Evolutionary conservation across 2,888 invertebrate species (phyloP), one percentile per base, ranked within the genome.

Genomic region (Microplitis manilae): DNA sequence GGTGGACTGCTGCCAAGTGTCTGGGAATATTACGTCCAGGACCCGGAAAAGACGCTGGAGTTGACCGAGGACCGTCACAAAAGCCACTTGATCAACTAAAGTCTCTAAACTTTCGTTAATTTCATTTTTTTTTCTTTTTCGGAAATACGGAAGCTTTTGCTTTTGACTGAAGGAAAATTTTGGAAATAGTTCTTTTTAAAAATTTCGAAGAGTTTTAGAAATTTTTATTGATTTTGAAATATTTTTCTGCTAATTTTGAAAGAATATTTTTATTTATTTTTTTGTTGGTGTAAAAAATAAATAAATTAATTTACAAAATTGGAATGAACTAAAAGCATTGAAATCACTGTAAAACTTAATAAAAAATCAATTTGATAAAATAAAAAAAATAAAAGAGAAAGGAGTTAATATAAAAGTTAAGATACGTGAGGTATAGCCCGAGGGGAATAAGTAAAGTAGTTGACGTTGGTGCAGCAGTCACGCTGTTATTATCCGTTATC

Each of bases 1-100:
- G 88, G 89, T 89, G 87, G 88, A 87, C 86, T 85, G 86, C 87
- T 86, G 87, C 87, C 88, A 88, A 89, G 89, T 89, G 88, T 89
- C 88, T 86, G 81, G 85, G 85, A 80, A 79, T 84, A 84, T 82
- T 84, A 86, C 87, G 86, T 87, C 83, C 84, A 84, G 81, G 85
- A 81, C 84, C 17, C 80, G 83, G 86, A 86, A 85, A 86, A 87
- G 87, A 88, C 85, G 86, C 83, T 86, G n/a, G 59, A 83, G 83
- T 85, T 84, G 84, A 78, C 85, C 76, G 30, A 79, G 79, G 75
- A 77, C 75, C 68, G 68, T 62, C 67, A 30, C 30, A 30, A 30
- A 30, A 30, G 30, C 30, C 30, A 30, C 30, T 30, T 30, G 30
- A 30, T 30, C 30, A 30, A 30, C 30, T 30, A 30, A 30, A 30